Evolutionary conservation across 2,797 vertebrate species (phyloP), one percentile per base, ranked within the genome.

Genomic region (Pangasius djambal): DNA sequence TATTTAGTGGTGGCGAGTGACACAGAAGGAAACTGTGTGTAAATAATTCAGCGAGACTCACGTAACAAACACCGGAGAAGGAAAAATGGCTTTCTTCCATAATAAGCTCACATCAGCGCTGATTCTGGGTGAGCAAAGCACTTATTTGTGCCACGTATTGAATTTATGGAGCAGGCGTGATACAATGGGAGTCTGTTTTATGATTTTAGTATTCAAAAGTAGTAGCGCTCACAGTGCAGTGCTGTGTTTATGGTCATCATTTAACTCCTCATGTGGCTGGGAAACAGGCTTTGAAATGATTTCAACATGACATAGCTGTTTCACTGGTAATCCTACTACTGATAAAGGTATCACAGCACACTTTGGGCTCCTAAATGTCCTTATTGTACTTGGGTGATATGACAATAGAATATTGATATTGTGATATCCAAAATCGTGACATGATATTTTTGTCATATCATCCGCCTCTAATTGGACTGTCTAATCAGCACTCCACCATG

Each of bases 31-130:
- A 94, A 92, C 88, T 85, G 89, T 48, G 79, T 90, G 91, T 99
- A 91, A 98, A 99, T 99, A 97, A 98, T 99, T 97, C 90, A 99
- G 89, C 40, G 94, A 91, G 93, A 94, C 94, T 98, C 94, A 87
- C 90, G 91, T 97, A 92, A 92, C 94, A 88, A 92, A 92, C 94
- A 88, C 89, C 90, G 88, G 65, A 92, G 81, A 94, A 91, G 74
- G 55, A 1, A 82, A 81, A 81, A 61, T 61, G 83, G 55, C 90
- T 88, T 91, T 89, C 37, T 77, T 92, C 48, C 16, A 67, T 74
- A 86, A 88, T 70, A 87, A 86, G 75, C 67, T 88, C 88, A 57
- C 88, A 63, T 88, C 84, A 87, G 67, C 12, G 44, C 65, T 69
- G 87, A 88, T 84, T 65, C 40, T 86, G 70, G 25, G 10, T 88